These are phyloP conservation scores for Scleropages formosus DNA, from an alignment of 2,797 vertebrate genomes.

Conservation along the genomic window DNA sequence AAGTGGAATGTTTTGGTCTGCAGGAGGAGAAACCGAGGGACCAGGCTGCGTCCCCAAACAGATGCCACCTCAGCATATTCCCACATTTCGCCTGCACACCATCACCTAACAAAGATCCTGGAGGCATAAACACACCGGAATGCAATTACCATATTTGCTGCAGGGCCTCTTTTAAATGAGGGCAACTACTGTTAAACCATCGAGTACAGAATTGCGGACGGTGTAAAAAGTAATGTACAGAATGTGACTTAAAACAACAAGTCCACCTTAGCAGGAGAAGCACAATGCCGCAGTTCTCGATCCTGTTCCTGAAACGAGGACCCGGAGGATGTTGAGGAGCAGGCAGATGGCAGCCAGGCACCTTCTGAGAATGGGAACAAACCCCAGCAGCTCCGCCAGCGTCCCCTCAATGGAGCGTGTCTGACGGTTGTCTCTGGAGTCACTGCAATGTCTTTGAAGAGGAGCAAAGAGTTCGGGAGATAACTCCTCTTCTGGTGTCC, in stretches of 20 bases:
- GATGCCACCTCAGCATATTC: conserved; percentile 21
- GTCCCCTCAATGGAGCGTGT: too few relatives aligned
- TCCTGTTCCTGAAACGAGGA: too few relatives aligned
- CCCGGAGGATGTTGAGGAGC: neutral
- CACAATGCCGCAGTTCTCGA: too few relatives aligned
- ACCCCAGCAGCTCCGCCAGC: too few relatives aligned
- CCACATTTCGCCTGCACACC: conserved; percentile 19
- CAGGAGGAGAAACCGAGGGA: neutral
- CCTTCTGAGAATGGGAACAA: neutral
- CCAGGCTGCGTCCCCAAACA: conserved; percentile 6
- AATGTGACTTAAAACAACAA: neutral
- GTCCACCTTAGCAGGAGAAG: neutral
- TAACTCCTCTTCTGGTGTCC: neutral
- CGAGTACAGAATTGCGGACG: neutral
- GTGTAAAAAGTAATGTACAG: too few relatives aligned
- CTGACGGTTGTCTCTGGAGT: too few relatives aligned
- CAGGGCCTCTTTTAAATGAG: neutral
- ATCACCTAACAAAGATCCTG: neutral
- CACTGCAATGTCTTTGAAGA: neutral
- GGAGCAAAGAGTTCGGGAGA: too few relatives aligned
- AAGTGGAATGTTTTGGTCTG: conserved; percentile 2
- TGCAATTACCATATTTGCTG: neutral
- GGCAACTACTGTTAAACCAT: neutral
- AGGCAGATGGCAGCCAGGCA: neutral
- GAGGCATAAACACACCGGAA: neutral